Evolutionary conservation across 2,888 invertebrate genomes (phyloP), one percentile per base, ranked within the genome.

Genomic region (Drosophila longiperda): DNA sequence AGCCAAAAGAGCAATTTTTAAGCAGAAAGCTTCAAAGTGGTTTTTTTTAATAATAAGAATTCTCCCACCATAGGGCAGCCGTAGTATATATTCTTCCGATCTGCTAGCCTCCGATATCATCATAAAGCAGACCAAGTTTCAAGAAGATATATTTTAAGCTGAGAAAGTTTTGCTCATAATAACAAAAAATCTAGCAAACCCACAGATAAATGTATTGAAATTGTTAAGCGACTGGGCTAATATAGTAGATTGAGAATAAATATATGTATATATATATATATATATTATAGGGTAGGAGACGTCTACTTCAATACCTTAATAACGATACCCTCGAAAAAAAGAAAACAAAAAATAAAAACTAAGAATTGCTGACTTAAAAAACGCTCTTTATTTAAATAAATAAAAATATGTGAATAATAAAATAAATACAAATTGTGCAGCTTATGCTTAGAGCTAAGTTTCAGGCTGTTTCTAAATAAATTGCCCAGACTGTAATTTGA

Each of bases 331-430:
- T 29, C 29, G 29, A 29, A 42, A 59, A 52, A 66, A 67, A 65
- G 62, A 75, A 64, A 38, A 62, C 3, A 26, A 33, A 45, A 45
- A 50, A 77, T 15, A 65, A 42, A 11, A 52, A 32, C 15, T 23
- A 40, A 23, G 23, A 38, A 40, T n/a, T 23, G 32, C 32, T 12
- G 49, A 29, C 52, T 50, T 17, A 1, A 1, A 23, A 45, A 2
- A 59, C 67, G 55, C 81, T 55, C 59, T 57, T 23, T 9, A 20
- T 11, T n/a, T 12, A 3, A 4, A 11, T 15, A 34, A 34, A 53
- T 53, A 15, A n/a, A 36, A 23, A 34, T 36, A 54, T 8, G 29
- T 40, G 0, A 4, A 12, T 26, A 29, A 29, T 40, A 23, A 42
- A 42, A 42, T 42, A 42, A 40, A n/a, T 11, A 40, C 9, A 40